Conservation (phyloP, 1,140 invertebrate genomes). For the Platyura marginata region DNA sequence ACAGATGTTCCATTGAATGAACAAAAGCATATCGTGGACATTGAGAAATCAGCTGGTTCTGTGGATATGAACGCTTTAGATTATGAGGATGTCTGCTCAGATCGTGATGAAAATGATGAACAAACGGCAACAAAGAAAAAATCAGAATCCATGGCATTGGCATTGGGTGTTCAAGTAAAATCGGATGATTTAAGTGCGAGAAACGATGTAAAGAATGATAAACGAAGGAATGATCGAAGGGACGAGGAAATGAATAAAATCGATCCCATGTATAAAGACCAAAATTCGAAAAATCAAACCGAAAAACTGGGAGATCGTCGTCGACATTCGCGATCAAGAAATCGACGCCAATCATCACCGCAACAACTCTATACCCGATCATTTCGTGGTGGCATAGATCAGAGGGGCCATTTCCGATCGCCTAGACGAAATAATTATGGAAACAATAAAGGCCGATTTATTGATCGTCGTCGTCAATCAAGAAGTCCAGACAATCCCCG, state of each 20-base stretch:
- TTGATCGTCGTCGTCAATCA: slow-evolving; percentile 11
- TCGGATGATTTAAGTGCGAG: not conserved
- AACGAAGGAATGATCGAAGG: slow-evolving; percentile 1
- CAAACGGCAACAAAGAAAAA: slow-evolving; percentile 1
- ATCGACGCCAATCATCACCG: not conserved
- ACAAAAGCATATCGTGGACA: not conserved
- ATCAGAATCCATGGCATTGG: slow-evolving; percentile 9
- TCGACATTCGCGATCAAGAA: not conserved
- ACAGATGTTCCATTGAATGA: slow-evolving; percentile 12
- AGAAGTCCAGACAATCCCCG: not conserved
- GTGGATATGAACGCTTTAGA: slow-evolving; percentile 22
- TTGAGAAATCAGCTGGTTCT: not conserved
- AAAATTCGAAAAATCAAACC: not conserved
- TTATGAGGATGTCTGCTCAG: slow-evolving; percentile 21
- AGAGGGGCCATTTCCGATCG: too few species aligned
- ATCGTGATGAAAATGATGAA: slow-evolving; percentile 13
- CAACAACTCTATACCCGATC: too few species aligned
- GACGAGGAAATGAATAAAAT: not conserved
- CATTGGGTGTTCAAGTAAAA: not conserved
- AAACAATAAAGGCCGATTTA: slow-evolving; percentile 9
- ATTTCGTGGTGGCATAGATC: too few species aligned
- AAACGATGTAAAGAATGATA: not conserved
- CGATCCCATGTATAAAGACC: too few species aligned
- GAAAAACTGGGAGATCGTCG: not conserved
- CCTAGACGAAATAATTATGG: not conserved